phyloP scores from a whole-genome alignment of 2,888 invertebrate species.

The Melinaea marsaeus region DNA sequence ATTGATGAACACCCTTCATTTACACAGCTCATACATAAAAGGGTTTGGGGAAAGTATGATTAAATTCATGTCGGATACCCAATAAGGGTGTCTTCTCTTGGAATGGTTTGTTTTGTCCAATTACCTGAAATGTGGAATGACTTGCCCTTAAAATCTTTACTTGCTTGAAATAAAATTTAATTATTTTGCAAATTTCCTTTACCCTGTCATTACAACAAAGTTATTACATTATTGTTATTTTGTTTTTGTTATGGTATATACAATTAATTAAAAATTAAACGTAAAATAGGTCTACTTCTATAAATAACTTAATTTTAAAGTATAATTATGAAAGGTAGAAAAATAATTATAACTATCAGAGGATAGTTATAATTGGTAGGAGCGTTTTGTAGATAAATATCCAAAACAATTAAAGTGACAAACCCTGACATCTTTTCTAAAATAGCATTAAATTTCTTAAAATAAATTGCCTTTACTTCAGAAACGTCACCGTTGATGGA shows the following conservation, averaged over 20 bases:
- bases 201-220: no score
- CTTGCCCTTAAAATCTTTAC: no score
- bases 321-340: no score
- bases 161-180: no score
- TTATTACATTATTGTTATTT: no score
- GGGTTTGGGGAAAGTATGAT: neutral
- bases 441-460: neutral
- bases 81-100: neutral
- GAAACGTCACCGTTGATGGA: neutral
- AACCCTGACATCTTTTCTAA: slow-evolving; percentile 1
- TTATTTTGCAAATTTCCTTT: no score
- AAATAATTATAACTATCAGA: neutral
- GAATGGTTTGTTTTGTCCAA: neutral
- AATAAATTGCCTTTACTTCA: neutral
- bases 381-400: slow-evolving; percentile 5
- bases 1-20: neutral
- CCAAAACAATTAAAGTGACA: slow-evolving; percentile 1
- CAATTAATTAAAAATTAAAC: no score
- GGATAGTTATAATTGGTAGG: neutral
- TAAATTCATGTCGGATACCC: neutral
- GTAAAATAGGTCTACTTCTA: no score
- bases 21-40: neutral
- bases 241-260: no score
- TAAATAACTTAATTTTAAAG: no score
- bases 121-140: neutral